Evolutionary conservation across 2,888 invertebrate species (phyloP), one percentile per base, ranked within the genome.

Genomic region (Halictus quadricinctus): DNA sequence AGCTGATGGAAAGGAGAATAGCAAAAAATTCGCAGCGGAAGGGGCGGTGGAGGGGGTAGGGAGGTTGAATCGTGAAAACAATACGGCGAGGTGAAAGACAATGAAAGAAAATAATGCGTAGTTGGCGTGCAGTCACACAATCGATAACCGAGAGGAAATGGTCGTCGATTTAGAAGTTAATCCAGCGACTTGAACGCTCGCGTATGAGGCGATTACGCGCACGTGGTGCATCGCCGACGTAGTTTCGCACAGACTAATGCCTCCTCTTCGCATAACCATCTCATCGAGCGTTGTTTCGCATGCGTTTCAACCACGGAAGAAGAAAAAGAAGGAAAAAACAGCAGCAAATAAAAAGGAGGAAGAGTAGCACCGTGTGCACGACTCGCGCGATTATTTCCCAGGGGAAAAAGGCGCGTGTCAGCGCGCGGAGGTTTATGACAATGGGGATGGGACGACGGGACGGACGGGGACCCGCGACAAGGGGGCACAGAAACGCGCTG

Each of bases 361-460:
- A 41, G 36, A 69, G n/a, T 15, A 29, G 29, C 29, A 41, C 66
- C 72, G 72, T 21, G 54, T 43, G 72, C 21, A 41, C 41, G 46
- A 36, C 0, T 15, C 21, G 8, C 58, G 43, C 58, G 60, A 50
- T 72, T 12, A 64, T 48, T 64, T 73, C 70, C 46, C 41, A 41
- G 54, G 21, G 74, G 18, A 43, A 75, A 75, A 75, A 75, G n/a
- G 6, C 70, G 29, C 73, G 36, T 70, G 69, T 64, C 66, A 41
- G n/a, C 81, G 25, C 81, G 43, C 54, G 74, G 25, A 70, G 70
- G 54, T 82, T 72, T 76, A 79, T 12, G 79, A 79, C 72, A 64
- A 82, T 66, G 66, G 18, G 21, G 66, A 66, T 29, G 66, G 7
- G 29, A 25, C 6, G 41, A 46, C 46, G 12, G 36, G 54, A 29